These are phyloP conservation scores for Drosophila rufa DNA, from an alignment of 1,140 invertebrate genomes.

Conservation along the genomic window DNA sequence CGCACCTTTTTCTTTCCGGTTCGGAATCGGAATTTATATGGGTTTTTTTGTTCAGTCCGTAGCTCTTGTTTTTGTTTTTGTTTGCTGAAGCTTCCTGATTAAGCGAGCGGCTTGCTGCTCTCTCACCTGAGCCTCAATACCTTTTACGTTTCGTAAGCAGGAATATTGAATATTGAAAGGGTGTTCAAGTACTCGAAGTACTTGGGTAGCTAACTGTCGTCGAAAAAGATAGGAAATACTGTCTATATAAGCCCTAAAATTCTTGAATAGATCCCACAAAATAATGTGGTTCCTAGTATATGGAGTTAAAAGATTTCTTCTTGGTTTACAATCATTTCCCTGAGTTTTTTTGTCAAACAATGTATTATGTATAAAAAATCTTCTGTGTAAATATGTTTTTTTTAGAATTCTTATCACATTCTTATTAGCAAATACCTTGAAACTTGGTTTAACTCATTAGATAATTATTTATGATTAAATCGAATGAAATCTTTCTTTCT, in stretches of 20 bases:
- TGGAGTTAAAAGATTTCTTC: no score
- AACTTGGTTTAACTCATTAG: no score
- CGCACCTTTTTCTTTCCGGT: conserved; percentile 80
- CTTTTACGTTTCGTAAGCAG: background rate
- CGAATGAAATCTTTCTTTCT: background rate
- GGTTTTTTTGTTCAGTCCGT: conserved; percentile 45
- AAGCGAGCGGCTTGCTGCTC: background rate
- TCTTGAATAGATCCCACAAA: background rate
- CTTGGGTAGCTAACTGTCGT: background rate
- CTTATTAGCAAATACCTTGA: background rate
- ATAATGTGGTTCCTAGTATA: no score
- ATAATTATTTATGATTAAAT: no score
- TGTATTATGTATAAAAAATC: no score
- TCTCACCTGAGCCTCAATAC: conserved; percentile 2
- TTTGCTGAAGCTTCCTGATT: conserved; percentile 43
- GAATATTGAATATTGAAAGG: background rate
- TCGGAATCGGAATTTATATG: conserved; percentile 76
- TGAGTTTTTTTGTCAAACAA: no score
- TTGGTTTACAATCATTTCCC: no score
- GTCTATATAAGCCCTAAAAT: background rate
- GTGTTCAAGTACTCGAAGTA: background rate
- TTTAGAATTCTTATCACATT: no score
- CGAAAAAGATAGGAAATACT: no score
- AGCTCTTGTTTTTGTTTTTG: conserved; percentile 28
- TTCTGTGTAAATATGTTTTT: no score